A percentile compares a stretch with the other conserved stretches of the same genome.
These are phyloP conservation scores for Synergus itoensis DNA, from an alignment of 2,888 invertebrate species.

Conservation along the genomic window DNA sequence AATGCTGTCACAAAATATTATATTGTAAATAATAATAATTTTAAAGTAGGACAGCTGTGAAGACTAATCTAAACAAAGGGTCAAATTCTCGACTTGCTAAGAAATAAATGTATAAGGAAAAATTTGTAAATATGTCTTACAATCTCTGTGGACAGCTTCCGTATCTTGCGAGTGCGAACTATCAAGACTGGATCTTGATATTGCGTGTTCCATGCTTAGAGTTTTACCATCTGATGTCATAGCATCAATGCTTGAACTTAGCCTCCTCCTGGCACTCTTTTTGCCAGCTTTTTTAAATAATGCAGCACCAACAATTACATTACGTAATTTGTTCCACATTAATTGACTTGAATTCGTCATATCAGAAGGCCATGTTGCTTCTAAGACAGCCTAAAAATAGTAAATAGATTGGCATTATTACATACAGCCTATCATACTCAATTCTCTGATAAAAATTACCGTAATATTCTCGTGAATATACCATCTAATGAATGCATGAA, in stretches of 20 bases:
- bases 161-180: constrained; percentile 76
- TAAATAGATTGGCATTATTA: constrained; percentile 55
- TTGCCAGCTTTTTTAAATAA: constrained; percentile 90
- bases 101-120: not conserved
- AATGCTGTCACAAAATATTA: constrained; percentile 61
- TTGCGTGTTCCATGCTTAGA: constrained; percentile 72
- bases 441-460: constrained; percentile 16
- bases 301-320: constrained; percentile 94
- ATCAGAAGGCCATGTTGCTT: constrained; percentile 96
- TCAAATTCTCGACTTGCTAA: not conserved
- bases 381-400: constrained; percentile 89
- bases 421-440: constrained; percentile 32
- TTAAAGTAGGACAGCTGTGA: too few relatives aligned
- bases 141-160: constrained; percentile 72
- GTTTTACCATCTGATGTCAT: constrained; percentile 68
- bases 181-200: constrained; percentile 75
- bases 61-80: not conserved
- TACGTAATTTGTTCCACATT: constrained; percentile 95
- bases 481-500: not conserved
- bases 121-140: constrained; percentile 59
- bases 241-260: constrained; percentile 79
- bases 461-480: not conserved
- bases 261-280: constrained; percentile 80
- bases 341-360: constrained; percentile 90
- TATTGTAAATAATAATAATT: not conserved